Percentiles rank a stretch among this genome's conserved stretches.
Evolutionary conservation across 2,113 vertebrate species (phyloP).

Genomic region (Cololabis saira): DNA sequence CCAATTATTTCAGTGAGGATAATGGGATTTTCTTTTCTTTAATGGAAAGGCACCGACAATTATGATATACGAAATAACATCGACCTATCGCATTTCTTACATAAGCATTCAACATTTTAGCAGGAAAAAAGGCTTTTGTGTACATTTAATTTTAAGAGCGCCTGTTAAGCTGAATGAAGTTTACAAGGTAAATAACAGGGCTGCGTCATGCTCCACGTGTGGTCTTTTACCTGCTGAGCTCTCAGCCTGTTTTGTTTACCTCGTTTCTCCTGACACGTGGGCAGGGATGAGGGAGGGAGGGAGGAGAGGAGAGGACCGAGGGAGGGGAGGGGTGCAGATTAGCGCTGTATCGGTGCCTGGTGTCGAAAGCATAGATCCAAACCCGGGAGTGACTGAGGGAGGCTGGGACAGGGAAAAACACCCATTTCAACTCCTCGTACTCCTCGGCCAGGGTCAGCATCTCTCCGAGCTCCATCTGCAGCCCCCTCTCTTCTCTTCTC

Average conservation of each 20-base stretch:
- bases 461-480: constrained; percentile 31
- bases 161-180: neutral
- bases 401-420: constrained; percentile 12
- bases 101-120: no score
- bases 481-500: constrained; percentile 7
- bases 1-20: neutral
- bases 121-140: no score
- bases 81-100: no score
- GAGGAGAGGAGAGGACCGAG: neutral
- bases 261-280: constrained; percentile 61
- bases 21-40: neutral
- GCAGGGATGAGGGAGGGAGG: neutral
- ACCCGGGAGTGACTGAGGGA: constrained; percentile 35
- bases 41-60: neutral
- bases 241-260: constrained; percentile 66
- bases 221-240: constrained; percentile 24
- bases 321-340: constrained; percentile 50
- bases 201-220: neutral
- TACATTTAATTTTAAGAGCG: no score
- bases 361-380: constrained; percentile 51
- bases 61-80: no score
- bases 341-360: constrained; percentile 45
- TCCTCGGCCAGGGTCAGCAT: constrained; percentile 47
- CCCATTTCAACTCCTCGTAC: constrained; percentile 37
- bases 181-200: neutral